Percentiles rank a stretch among this genome's conserved stretches.
These are phyloP conservation scores for Lochmaea capreae DNA, from an alignment of 2,888 invertebrate species.

Conservation along the genomic window DNA sequence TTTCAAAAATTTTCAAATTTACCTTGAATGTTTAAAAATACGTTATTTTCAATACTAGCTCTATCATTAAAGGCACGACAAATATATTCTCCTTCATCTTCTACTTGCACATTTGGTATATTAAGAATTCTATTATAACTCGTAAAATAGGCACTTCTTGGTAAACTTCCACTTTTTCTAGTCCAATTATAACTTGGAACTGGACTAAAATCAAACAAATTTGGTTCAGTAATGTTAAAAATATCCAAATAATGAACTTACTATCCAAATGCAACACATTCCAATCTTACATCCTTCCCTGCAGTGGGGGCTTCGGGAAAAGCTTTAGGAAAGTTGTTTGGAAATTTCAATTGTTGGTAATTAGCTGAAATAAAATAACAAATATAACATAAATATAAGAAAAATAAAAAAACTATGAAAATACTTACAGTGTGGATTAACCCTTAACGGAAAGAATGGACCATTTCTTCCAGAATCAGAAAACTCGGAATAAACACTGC, in stretches of 20 bases:
- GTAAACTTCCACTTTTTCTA: slow-evolving; percentile 77
- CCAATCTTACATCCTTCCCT: slow-evolving; percentile 89
- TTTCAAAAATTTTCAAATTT: slow-evolving; percentile 10
- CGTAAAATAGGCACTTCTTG: slow-evolving; percentile 76
- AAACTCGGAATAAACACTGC: slow-evolving; percentile 89
- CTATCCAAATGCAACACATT: slow-evolving; percentile 97
- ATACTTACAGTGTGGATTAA: slow-evolving; percentile 81
- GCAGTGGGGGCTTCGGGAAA: slow-evolving; percentile 94
- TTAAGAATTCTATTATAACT: slow-evolving; percentile 89
- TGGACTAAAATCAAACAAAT: slow-evolving; percentile 69
- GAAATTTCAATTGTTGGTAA: slow-evolving; percentile 91
- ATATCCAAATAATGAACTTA: slow-evolving; percentile 63
- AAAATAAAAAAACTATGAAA: slow-evolving; percentile 1
- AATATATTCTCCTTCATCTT: slow-evolving; percentile 93
- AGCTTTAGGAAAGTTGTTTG: slow-evolving; percentile 94
- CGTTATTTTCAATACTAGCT: slow-evolving; percentile 79
- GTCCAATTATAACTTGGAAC: slow-evolving; percentile 96
- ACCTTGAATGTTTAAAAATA: slow-evolving; percentile 85
- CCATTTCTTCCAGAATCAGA: slow-evolving; percentile 91
- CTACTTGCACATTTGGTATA: slow-evolving; percentile 87
- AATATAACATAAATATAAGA: slow-evolving; percentile 4
- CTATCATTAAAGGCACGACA: slow-evolving; percentile 88
- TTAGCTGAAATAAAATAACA: slow-evolving; percentile 70
- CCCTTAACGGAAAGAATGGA: slow-evolving; percentile 85
- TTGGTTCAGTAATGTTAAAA: slow-evolving; percentile 27